Evolutionary conservation across 2,113 vertebrate genomes (phyloP).

Genomic region (Tragelaphus buxtoni): DNA sequence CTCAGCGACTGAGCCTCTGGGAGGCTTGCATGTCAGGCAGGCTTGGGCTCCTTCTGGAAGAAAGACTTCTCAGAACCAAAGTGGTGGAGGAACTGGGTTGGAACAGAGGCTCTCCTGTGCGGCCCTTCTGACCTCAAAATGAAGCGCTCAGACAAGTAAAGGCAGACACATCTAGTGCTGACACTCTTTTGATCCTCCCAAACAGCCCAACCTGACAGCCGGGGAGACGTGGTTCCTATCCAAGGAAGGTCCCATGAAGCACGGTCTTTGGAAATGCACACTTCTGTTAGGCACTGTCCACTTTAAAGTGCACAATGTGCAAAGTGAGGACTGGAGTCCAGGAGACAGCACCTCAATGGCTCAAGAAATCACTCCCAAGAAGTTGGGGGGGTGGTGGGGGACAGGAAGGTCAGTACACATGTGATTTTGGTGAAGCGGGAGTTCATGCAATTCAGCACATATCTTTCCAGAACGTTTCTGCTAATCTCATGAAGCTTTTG

Average conservation of each 20-base stretch:
- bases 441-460: not conserved
- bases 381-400: not conserved
- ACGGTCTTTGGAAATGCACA: accelerated
- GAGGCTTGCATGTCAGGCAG: accelerated
- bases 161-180: accelerated
- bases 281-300: not conserved
- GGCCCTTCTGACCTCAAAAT: not conserved
- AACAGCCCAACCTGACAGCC: not conserved
- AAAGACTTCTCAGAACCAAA: not conserved
- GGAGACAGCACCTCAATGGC: not conserved
- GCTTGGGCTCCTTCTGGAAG: not conserved
- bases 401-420: not conserved
- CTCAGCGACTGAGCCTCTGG: accelerated
- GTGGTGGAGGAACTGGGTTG: not conserved
- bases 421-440: not conserved
- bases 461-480: not conserved
- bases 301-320: not conserved
- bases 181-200: not conserved
- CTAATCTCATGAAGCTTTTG: not conserved
- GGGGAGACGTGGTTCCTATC: accelerated
- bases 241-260: accelerated
- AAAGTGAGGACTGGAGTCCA: accelerated
- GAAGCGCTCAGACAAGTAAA: not conserved
- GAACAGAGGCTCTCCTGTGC: not conserved
- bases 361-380: not conserved